These are phyloP conservation scores for Hirtodrosophila alboralis DNA, from an alignment of 2,888 invertebrate genomes.

Conservation along the genomic window DNA sequence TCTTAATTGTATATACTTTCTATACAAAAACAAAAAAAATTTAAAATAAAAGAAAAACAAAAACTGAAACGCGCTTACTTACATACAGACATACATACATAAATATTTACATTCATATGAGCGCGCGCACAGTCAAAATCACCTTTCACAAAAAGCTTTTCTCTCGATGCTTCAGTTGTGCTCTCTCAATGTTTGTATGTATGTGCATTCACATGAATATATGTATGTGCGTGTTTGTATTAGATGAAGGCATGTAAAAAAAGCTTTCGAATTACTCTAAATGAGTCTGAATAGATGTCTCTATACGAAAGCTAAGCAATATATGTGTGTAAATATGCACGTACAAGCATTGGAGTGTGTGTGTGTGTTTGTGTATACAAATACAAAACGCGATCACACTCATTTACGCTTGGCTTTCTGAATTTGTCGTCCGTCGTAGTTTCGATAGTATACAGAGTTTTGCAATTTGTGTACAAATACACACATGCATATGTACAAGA, in stretches of 20 bases:
- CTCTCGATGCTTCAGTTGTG: conserved; percentile 61
- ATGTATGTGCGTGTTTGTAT: conserved; percentile 23
- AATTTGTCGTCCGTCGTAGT: conserved; percentile 56
- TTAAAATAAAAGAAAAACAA: conserved; percentile 44
- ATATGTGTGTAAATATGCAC: conserved; percentile 28
- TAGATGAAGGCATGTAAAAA: conserved; percentile 59
- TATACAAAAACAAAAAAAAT: conserved; percentile 14
- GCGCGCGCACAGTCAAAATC: conserved; percentile 50
- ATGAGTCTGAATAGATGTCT: conserved; percentile 46
- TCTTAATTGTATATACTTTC: conserved; percentile 6
- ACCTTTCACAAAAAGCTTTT: conserved; percentile 78
- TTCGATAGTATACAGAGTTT: conserved; percentile 28
- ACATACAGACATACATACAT: no score
- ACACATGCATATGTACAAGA: neutral
- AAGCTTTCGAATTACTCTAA: conserved; percentile 63
- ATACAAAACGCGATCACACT: conserved; percentile 50
- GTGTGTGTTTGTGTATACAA: neutral
- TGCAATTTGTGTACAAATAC: conserved; percentile 20
- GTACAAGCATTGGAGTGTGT: neutral
- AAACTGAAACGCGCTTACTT: conserved; percentile 55
- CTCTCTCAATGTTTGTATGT: conserved; percentile 30
- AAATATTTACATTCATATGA: conserved; percentile 33
- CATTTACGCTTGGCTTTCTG: conserved; percentile 61
- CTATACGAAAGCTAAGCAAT: conserved; percentile 59
- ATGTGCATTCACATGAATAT: neutral